These are phyloP conservation scores for Cheilosia vernalis DNA, from an alignment of 2,888 invertebrate species.

Conservation along the genomic window DNA sequence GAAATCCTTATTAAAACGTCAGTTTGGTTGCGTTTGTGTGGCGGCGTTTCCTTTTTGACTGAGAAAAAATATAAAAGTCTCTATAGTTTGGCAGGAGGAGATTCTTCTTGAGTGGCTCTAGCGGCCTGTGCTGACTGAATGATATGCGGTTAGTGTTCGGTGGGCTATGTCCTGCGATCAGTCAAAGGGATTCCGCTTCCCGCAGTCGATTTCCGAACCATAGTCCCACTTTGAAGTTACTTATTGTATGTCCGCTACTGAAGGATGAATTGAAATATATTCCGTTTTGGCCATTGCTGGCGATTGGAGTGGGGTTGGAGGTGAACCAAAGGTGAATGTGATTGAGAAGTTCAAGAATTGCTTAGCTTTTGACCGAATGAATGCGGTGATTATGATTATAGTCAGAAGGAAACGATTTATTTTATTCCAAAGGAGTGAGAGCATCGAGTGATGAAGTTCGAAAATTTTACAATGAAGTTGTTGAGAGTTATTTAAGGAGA, in stretches of 20 bases:
- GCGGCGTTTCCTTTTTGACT: slow-evolving; percentile 17
- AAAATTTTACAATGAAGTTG: slow-evolving; percentile 9
- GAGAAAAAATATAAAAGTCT: background rate
- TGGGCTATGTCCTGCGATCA: slow-evolving; percentile 23
- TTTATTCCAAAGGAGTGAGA: slow-evolving; percentile 6
- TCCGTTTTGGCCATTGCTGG: slow-evolving; percentile 51
- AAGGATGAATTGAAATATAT: slow-evolving; percentile 54
- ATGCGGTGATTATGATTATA: slow-evolving; percentile 47
- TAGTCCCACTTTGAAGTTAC: slow-evolving; percentile 41
- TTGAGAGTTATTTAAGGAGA: background rate
- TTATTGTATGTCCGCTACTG: background rate
- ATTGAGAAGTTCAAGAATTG: slow-evolving; percentile 54
- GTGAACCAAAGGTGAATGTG: slow-evolving; percentile 45
- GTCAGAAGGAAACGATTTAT: slow-evolving; percentile 19
- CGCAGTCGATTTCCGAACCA: slow-evolving; percentile 23
- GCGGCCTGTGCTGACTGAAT: slow-evolving; percentile 20
- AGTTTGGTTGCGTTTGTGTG: slow-evolving; percentile 53
- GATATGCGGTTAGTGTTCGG: slow-evolving; percentile 26
- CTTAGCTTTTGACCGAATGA: slow-evolving; percentile 60
- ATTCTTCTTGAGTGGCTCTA: slow-evolving; percentile 49
- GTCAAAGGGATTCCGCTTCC: slow-evolving; percentile 33
- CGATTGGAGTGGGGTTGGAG: slow-evolving; percentile 29
- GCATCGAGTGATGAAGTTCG: background rate
- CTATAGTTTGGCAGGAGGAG: slow-evolving; percentile 16
- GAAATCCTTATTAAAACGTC: slow-evolving; percentile 72